Conservation (phyloP, 2,797 vertebrate genomes). For the Siniperca scherzeri region DNA sequence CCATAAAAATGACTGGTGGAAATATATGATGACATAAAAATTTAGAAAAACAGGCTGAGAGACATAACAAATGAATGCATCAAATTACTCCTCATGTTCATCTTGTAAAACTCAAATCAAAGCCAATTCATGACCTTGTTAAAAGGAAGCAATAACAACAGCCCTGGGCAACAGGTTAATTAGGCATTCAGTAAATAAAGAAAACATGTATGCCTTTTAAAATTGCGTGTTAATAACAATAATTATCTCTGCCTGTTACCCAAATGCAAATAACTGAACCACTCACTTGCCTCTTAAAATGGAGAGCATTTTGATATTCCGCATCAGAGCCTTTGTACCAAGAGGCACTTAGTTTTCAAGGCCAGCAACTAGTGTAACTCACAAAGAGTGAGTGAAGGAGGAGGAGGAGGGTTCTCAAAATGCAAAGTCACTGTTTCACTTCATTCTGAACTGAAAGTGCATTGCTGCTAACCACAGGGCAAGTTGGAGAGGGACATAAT, state of each 20-base stretch:
- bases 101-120: slow-evolving; percentile 31
- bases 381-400: slow-evolving; percentile 39
- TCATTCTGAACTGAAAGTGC: slow-evolving; percentile 42
- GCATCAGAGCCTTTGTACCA: slow-evolving; percentile 51
- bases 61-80: slow-evolving; percentile 28
- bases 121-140: slow-evolving; percentile 51
- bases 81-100: background rate
- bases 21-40: slow-evolving; percentile 51
- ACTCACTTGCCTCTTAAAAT: slow-evolving; percentile 32
- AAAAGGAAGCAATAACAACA: slow-evolving; percentile 54
- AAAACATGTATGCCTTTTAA: slow-evolving; percentile 29
- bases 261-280: slow-evolving; percentile 27
- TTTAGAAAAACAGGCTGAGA: slow-evolving; percentile 29
- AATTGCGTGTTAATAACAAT: slow-evolving; percentile 30
- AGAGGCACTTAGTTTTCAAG: slow-evolving; percentile 55
- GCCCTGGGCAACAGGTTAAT: slow-evolving; percentile 59
- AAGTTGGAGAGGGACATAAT: slow-evolving; percentile 32
- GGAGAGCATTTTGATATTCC: slow-evolving; percentile 36
- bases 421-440: slow-evolving; percentile 56
- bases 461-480: slow-evolving; percentile 39
- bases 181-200: slow-evolving; percentile 16
- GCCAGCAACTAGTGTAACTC: slow-evolving; percentile 51
- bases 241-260: slow-evolving; percentile 23
- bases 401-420: slow-evolving; percentile 52
- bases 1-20: slow-evolving; percentile 40